Conservation (phyloP, 2,888 invertebrate genomes). For the Leptopilina drosophilae region DNA sequence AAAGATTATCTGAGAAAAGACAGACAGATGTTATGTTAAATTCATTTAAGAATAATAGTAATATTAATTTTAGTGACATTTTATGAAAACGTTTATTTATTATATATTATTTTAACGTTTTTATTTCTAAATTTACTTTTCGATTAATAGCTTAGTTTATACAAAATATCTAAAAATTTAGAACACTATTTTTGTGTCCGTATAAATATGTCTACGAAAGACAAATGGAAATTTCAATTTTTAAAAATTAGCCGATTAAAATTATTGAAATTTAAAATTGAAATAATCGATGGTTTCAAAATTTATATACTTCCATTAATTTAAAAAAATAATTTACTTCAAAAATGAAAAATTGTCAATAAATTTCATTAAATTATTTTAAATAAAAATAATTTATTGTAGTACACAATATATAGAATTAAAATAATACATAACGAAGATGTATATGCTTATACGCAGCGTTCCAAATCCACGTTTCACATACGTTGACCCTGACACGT, state of each 20-base stretch:
- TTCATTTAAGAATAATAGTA: not conserved
- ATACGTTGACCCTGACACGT: constrained; percentile 67
- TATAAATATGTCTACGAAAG: not conserved
- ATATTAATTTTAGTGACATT: constrained; percentile 21
- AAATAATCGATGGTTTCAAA: too few species aligned
- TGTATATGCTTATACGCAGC: not conserved
- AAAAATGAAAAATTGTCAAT: too few species aligned
- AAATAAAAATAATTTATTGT: not conserved
- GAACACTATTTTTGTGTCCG: not conserved
- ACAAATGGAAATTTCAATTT: not conserved
- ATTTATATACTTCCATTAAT: too few species aligned
- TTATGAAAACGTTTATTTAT: constrained; percentile 11
- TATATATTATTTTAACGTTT: not conserved
- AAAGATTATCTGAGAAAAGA: not conserved
- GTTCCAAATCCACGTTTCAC: constrained; percentile 50
- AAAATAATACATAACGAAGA: not conserved
- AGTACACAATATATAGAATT: not conserved
- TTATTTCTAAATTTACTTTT: constrained; percentile 11
- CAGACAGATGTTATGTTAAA: constrained; percentile 12
- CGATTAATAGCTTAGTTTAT: constrained; percentile 13
- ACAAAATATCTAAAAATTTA: not conserved
- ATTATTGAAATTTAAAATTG: too few species aligned
- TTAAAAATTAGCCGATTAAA: not conserved
- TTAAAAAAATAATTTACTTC: too few species aligned
- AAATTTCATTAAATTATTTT: too few species aligned